Conservation (phyloP, 2,113 vertebrate genomes). For the Chloropsis cyanopogon region DNA sequence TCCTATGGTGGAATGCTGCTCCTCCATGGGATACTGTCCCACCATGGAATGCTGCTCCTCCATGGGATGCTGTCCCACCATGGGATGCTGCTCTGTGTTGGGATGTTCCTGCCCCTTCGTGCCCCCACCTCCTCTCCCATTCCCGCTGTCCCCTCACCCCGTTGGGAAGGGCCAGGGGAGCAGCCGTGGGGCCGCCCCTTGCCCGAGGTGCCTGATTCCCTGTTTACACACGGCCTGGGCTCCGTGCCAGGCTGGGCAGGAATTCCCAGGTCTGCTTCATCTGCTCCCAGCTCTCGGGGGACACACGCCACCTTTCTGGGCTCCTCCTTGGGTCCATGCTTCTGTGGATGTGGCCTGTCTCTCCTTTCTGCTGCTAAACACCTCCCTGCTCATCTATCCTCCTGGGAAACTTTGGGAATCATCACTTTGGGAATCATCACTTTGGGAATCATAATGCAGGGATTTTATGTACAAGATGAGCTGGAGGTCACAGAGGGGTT, state of each 20-base stretch:
- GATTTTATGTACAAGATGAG: background rate
- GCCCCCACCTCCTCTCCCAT: rapidly evolving
- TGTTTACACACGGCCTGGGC: conserved; percentile 29
- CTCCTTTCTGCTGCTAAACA: background rate
- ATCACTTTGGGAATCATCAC: background rate
- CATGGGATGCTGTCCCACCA: background rate
- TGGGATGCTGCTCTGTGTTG: rapidly evolving
- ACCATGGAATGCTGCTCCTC: too few relatives aligned
- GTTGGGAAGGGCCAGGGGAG: background rate
- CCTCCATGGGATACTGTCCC: background rate
- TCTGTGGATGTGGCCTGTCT: background rate
- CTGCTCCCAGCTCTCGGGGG: rapidly evolving
- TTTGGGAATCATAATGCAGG: background rate
- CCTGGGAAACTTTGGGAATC: background rate
- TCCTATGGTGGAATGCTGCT: rapidly evolving
- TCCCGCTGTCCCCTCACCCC: rapidly evolving
- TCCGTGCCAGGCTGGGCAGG: background rate
- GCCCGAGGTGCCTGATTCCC: background rate
- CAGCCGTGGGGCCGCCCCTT: background rate
- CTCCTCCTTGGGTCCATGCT: rapidly evolving
- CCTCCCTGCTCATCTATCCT: background rate
- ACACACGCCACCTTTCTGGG: background rate
- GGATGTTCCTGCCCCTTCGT: background rate
- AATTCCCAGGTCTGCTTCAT: background rate
- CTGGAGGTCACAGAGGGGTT: background rate